phyloP scores from a whole-genome alignment of 2,888 invertebrate genomes.

The Pandemis heparana region DNA sequence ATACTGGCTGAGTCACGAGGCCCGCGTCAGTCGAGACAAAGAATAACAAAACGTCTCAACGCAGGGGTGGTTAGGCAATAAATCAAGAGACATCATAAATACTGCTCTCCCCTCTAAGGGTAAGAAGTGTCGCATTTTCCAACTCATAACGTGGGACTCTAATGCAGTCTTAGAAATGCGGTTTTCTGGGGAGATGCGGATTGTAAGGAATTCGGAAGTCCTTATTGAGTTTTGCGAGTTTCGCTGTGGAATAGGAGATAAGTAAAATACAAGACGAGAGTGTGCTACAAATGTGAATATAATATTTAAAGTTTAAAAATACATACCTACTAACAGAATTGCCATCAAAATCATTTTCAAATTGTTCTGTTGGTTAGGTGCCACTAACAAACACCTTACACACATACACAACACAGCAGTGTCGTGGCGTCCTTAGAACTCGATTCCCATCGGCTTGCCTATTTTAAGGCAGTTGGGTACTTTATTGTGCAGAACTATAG shows the following conservation, averaged over 20 bases:
- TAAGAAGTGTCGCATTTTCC: slow-evolving; percentile 74
- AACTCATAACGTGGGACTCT: slow-evolving; percentile 66
- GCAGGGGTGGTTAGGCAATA: slow-evolving; percentile 65
- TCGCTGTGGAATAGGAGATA: slow-evolving; percentile 54
- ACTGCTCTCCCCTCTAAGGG: slow-evolving; percentile 61
- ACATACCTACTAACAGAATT: too few relatives aligned
- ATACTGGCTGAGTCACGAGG: slow-evolving; percentile 49
- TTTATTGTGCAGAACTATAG: too few relatives aligned
- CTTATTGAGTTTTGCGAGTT: slow-evolving; percentile 60
- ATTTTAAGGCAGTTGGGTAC: too few relatives aligned
- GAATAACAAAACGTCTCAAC: slow-evolving; percentile 66
- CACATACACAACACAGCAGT: too few relatives aligned
- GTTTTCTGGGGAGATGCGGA: slow-evolving; percentile 45
- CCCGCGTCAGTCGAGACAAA: slow-evolving; percentile 58
- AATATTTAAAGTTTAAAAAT: too few relatives aligned
- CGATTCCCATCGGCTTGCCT: too few relatives aligned
- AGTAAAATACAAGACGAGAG: not conserved
- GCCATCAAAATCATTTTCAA: too few relatives aligned
- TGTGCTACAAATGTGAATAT: not conserved
- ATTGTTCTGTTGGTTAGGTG: too few relatives aligned
- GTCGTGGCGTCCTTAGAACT: too few relatives aligned
- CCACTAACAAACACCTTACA: too few relatives aligned
- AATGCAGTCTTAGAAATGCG: slow-evolving; percentile 62
- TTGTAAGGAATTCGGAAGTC: slow-evolving; percentile 45
- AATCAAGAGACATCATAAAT: slow-evolving; percentile 73